Evolutionary conservation across 2,888 invertebrate species (phyloP).

Genomic region (Drosophila dives): DNA sequence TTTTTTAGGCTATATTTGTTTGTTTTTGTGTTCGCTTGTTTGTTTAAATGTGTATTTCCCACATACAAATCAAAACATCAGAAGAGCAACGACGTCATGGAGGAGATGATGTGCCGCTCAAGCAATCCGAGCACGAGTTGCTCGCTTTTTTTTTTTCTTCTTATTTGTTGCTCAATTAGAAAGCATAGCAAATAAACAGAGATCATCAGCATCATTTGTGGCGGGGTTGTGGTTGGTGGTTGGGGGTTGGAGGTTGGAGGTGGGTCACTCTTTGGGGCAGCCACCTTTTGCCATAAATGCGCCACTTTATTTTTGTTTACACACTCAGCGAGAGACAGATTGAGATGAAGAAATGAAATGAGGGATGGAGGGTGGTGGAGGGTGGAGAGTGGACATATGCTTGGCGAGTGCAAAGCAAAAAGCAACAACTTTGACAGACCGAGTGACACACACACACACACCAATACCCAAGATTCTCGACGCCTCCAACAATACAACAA

Average conservation of each 20-base stretch:
- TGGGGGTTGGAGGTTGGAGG: not conserved
- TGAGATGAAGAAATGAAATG: not conserved
- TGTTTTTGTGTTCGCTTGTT: conserved; percentile 40
- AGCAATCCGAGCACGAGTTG: conserved; percentile 72
- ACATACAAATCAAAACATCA: conserved; percentile 48
- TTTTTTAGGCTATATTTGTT: conserved; percentile 25
- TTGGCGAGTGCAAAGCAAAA: not conserved
- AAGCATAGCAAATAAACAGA: conserved; percentile 64
- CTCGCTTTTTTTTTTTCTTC: conserved; percentile 6
- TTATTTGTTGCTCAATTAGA: conserved; percentile 68
- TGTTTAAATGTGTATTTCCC: conserved; percentile 45
- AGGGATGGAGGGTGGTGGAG: too few relatives aligned
- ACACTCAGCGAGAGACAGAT: conserved; percentile 25
- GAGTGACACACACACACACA: conserved; percentile 14
- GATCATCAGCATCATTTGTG: conserved; percentile 29
- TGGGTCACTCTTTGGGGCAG: conserved; percentile 40
- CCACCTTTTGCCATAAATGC: conserved; percentile 74
- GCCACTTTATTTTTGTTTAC: conserved; percentile 79
- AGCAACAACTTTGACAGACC: conserved; percentile 10
- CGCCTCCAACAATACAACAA: conserved; percentile 15
- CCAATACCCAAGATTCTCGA: conserved; percentile 42
- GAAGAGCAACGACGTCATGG: conserved; percentile 6
- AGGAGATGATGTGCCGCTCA: conserved; percentile 35
- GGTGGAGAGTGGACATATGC: conserved; percentile 8
- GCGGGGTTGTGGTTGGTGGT: conserved; percentile 1